phyloP scores from a whole-genome alignment of 1,140 invertebrate species.

The Platyscapa corneri region DNA sequence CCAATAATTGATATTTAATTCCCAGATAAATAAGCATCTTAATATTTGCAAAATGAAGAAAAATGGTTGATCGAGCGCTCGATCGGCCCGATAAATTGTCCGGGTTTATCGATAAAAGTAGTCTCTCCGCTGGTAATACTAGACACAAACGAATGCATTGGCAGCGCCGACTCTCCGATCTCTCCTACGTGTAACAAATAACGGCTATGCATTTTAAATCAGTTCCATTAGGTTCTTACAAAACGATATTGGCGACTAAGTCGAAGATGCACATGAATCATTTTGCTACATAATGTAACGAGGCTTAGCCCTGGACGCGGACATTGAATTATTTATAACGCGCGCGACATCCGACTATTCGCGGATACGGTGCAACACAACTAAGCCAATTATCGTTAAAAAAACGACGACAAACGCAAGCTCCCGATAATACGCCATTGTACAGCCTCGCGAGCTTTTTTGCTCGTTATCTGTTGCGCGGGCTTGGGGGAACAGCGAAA shows the following conservation, averaged over 20 bases:
- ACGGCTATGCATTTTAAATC: neutral
- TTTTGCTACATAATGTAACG: conserved; percentile 30
- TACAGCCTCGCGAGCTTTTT: neutral
- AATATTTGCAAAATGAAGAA: no score
- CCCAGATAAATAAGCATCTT: no score
- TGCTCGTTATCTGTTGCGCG: neutral
- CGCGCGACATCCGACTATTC: neutral
- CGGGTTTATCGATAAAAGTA: neutral
- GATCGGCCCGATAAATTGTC: neutral
- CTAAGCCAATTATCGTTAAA: conserved; percentile 12
- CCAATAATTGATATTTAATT: no score
- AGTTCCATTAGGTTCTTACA: conserved; percentile 7
- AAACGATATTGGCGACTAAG: neutral
- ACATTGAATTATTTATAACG: conserved; percentile 38
- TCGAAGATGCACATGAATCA: conserved; percentile 25
- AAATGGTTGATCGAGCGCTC: no score
- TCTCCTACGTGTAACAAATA: neutral
- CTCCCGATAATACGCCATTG: conserved; percentile 22
- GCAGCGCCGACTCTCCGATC: no score
- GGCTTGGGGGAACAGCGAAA: neutral
- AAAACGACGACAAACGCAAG: neutral
- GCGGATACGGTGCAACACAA: neutral
- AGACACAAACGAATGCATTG: neutral
- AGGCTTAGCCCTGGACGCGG: neutral
- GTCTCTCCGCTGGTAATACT: neutral